These are phyloP conservation scores for Leucoma salicis DNA, from an alignment of 2,888 invertebrate genomes.

Conservation along the genomic window DNA sequence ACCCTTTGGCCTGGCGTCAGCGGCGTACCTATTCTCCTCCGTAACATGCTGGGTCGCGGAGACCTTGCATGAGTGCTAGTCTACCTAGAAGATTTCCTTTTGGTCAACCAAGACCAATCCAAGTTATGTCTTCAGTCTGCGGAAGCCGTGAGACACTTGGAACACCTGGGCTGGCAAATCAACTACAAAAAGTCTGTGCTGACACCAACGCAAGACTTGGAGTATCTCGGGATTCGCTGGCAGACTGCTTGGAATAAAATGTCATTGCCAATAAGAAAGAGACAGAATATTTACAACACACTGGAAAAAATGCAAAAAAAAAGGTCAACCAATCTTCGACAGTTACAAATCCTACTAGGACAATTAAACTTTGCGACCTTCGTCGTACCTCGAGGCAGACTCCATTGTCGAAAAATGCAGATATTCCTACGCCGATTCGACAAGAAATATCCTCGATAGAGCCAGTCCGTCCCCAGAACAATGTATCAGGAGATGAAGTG, in stretches of 20 bases:
- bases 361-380: not conserved
- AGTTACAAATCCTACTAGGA: not conserved
- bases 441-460: conserved; percentile 7
- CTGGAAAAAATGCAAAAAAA: not conserved
- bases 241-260: not conserved
- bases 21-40: not conserved
- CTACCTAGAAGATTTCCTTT: not conserved
- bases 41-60: not conserved
- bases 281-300: not conserved
- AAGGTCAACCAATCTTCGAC: not conserved
- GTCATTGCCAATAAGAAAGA: not conserved
- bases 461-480: conserved; percentile 8
- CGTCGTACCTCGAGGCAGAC: not conserved
- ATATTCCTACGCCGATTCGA: not conserved
- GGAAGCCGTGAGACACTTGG: not conserved
- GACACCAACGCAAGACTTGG: not conserved
- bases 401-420: not conserved
- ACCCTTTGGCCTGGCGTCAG: not conserved
- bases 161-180: not conserved
- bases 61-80: not conserved
- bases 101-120: not conserved
- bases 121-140: not conserved
- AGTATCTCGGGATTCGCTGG: not conserved
- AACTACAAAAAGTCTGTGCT: not conserved
- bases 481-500: not conserved